These are phyloP conservation scores for Danio aesculapii DNA, from an alignment of 2,797 vertebrate genomes.

Conservation along the genomic window DNA sequence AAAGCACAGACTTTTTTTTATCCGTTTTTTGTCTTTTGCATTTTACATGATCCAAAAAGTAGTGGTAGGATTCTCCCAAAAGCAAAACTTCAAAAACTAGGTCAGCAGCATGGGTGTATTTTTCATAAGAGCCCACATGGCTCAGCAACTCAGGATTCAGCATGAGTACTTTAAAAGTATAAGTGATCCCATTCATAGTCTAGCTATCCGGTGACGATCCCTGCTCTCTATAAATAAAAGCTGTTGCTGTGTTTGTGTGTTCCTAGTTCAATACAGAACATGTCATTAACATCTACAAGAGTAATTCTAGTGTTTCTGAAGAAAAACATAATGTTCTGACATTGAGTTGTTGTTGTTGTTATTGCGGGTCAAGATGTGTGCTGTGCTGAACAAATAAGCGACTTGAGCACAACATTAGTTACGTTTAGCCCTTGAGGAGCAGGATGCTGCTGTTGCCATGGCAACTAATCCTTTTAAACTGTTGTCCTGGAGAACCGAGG, in stretches of 20 bases:
- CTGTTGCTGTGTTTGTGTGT: constrained; percentile 25
- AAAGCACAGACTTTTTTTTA: too few relatives aligned
- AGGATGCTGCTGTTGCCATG: constrained; percentile 24
- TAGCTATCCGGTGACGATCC: neutral
- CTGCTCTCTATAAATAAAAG: constrained; percentile 30
- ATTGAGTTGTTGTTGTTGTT: neutral
- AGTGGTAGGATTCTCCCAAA: neutral
- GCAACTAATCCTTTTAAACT: constrained; percentile 43
- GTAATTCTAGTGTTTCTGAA: neutral
- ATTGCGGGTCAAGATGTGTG: constrained; percentile 3
- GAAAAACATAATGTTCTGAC: neutral
- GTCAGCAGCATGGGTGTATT: neutral
- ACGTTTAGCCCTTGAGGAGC: neutral
- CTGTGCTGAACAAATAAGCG: constrained; percentile 6
- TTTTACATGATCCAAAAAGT: neutral
- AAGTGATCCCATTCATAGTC: neutral
- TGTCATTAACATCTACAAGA: neutral
- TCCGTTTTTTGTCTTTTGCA: neutral
- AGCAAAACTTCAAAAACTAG: neutral
- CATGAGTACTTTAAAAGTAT: neutral
- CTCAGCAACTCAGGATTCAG: neutral
- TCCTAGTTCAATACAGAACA: constrained; percentile 31
- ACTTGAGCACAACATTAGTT: neutral
- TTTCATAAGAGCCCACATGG: neutral
- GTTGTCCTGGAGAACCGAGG: constrained; percentile 8